A percentile compares a stretch with the other conserved stretches of the same genome.
Conservation (phyloP, 2,797 vertebrate species). For the Oreonectes daqikongensis region DNA sequence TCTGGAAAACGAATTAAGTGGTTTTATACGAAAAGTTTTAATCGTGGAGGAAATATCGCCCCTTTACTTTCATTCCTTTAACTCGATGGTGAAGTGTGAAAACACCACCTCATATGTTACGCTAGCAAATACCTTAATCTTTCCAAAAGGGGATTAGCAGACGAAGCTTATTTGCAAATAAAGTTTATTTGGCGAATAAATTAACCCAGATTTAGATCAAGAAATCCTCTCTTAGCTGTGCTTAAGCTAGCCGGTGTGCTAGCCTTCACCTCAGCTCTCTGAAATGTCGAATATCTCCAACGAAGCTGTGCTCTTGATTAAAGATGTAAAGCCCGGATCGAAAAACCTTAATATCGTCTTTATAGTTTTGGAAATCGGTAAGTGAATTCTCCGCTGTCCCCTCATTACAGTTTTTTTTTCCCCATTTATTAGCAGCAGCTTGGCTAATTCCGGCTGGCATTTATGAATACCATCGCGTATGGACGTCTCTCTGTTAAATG, state of each 20-base stretch:
- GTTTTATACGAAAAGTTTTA: background rate
- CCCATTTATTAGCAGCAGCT: background rate
- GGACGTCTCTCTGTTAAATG: background rate
- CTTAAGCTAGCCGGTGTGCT: constrained; percentile 49
- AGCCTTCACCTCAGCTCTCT: constrained; percentile 33
- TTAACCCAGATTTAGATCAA: background rate
- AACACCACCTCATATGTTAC: constrained; percentile 21
- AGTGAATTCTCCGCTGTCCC: constrained; percentile 69
- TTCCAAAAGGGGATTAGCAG: background rate
- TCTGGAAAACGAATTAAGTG: constrained; percentile 23
- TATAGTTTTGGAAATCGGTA: constrained; percentile 99
- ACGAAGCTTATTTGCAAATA: background rate
- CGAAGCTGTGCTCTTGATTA: constrained; percentile 87
- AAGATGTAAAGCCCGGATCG: constrained; percentile 95
- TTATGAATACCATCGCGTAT: background rate
- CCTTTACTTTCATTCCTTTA: constrained; percentile 13
- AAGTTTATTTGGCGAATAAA: constrained; percentile 39
- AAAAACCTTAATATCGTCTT: constrained; percentile 99
- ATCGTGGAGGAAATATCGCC: constrained; percentile 1
- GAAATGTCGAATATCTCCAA: constrained; percentile 80
- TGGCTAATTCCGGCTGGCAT: constrained; percentile 19
- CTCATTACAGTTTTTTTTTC: constrained; percentile 40
- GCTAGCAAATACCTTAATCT: constrained; percentile 8
- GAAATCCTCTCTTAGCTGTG: constrained; percentile 11
- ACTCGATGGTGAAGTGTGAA: constrained; percentile 12